Evolutionary conservation across 2,113 vertebrate species (phyloP), one percentile per base, ranked within the genome.

Genomic region (human (Homo sapiens)): DNA sequence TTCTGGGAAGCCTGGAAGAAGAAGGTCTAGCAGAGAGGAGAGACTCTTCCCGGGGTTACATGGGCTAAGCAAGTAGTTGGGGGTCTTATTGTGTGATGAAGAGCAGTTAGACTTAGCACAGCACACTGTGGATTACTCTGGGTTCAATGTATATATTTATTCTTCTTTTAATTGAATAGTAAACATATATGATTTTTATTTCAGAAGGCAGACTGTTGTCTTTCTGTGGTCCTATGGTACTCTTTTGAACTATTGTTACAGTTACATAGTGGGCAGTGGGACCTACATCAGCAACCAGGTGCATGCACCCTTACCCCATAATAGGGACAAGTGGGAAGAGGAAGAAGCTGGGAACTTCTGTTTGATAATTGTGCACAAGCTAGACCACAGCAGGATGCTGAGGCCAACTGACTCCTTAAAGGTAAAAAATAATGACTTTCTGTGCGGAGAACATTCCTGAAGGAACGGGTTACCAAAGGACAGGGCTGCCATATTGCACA

Each of bases 81-180:
- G 23, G 10, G 43, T 64, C 25, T 45, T 45, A 43, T 43, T 73
- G 25, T 61, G 35, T 50, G 27, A 9, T 32, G 22, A 92, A 79
- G 59, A 90, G 55, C 9, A 78, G 57, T 79, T 72, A 73, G 43
- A 88, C 45, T 55, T 1, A 76, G 59, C 20, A 52, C 89, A 57
- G 38, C 22, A 75, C 50, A 73, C 40, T 50, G n/a, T 59, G 25
- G 48, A 93, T 89, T 72, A 70, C 79, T 89, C 32, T 91, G 83
- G 40, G 48, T 76, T 81, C 70, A 57, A 85, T n/a, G 59, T 43
- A 78, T 45, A 30, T 23, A 61, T 59, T 82, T 94, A 78, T 68
- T 86, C 70, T 59, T 86, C 70, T 94, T 48, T 78, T 96, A 38
- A 94, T 35, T 90, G 75, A 82, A 83, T n/a, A 59, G 25, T 59